These are phyloP conservation scores for Scaptodrosophila lebanonensis DNA, from an alignment of 1,140 invertebrate genomes.

Conservation along the genomic window DNA sequence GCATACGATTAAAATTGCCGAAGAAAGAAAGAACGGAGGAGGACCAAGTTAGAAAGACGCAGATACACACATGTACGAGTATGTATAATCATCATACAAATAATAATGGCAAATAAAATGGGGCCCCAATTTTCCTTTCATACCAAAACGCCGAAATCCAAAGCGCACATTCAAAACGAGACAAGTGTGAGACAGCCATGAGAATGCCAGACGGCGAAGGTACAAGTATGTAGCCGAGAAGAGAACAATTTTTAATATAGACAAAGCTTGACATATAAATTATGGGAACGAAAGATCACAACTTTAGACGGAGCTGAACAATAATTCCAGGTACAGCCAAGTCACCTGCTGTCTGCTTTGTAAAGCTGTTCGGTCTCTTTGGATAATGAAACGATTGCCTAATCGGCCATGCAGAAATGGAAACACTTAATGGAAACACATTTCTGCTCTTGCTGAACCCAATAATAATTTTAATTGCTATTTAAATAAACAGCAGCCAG, in stretches of 20 bases:
- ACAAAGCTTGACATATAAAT: constrained; percentile 71
- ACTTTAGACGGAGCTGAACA: constrained; percentile 19
- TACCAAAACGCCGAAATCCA: constrained; percentile 21
- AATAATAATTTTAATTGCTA: constrained; percentile 75
- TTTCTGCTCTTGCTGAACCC: constrained; percentile 4
- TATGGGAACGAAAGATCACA: constrained; percentile 60
- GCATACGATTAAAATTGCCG: too few species aligned
- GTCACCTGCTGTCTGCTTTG: too few species aligned
- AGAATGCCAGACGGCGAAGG: constrained; percentile 21
- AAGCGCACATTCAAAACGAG: constrained; percentile 13
- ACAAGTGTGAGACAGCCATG: constrained; percentile 40
- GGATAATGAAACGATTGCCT: too few species aligned
- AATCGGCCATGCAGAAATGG: too few species aligned
- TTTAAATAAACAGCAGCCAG: constrained; percentile 64
- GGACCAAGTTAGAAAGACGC: too few species aligned
- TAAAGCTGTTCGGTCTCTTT: too few species aligned
- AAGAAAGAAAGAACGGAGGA: too few species aligned
- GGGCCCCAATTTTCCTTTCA: constrained; percentile 50
- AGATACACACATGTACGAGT: too few species aligned
- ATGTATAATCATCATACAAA: constrained; percentile 27
- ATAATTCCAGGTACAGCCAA: constrained; percentile 50
- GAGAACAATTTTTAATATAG: constrained; percentile 63
- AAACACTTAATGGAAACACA: constrained; percentile 40
- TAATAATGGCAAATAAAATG: constrained; percentile 42
- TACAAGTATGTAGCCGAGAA: constrained; percentile 4